Conservation (phyloP, 2,113 vertebrate species). For the Macheiramphus alcinus region DNA sequence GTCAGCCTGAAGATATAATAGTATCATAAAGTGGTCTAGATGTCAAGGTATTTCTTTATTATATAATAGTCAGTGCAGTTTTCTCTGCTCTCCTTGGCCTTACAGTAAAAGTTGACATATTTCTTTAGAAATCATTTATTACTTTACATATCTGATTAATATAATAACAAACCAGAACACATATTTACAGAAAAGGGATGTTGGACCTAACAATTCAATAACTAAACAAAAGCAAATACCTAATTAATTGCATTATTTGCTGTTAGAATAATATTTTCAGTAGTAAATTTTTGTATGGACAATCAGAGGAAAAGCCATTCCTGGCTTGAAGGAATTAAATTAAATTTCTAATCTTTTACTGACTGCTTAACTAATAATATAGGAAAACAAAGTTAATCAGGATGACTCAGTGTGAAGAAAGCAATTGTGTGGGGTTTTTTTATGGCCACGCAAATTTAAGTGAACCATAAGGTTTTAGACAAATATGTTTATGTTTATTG, state of each 20-base stretch:
- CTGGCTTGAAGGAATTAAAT: neutral
- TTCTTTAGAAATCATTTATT: neutral
- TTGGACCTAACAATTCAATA: neutral
- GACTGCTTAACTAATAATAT: neutral
- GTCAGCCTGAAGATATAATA: slow-evolving; percentile 11
- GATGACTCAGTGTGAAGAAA: neutral
- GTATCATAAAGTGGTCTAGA: neutral
- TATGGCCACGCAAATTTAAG: neutral
- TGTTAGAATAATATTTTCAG: neutral
- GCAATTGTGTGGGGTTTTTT: neutral
- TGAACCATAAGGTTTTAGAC: neutral
- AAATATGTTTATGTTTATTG: neutral
- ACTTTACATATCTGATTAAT: neutral
- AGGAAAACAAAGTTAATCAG: neutral
- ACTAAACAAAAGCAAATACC: neutral
- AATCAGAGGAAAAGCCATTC: neutral
- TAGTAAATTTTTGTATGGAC: neutral
- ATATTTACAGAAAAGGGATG: neutral
- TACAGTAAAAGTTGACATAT: neutral
- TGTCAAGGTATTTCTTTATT: slow-evolving; percentile 36
- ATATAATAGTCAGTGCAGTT: neutral
- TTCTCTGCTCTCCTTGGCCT: neutral
- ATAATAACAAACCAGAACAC: neutral
- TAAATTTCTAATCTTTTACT: neutral
- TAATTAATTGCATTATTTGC: neutral